Evolutionary conservation across 2,797 vertebrate species (phyloP), one percentile per base, ranked within the genome.

Genomic region (Huso huso): DNA sequence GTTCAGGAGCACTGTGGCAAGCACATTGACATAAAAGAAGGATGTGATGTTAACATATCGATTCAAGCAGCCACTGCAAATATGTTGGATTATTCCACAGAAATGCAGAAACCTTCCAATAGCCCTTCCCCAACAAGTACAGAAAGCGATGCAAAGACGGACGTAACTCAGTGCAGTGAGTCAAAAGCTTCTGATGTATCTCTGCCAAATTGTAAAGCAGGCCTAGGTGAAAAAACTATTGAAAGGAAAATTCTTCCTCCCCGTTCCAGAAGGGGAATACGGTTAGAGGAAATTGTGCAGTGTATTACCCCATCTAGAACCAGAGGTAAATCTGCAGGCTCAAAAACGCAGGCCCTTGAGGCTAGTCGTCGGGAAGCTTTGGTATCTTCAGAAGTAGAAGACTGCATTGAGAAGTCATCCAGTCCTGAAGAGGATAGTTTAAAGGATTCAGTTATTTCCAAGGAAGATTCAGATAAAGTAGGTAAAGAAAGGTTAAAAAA

Each of bases 211-310:
- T 82, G 79, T 8, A 79, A 77, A 1, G 66, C 73, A 0, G 75
- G 65, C 51, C 13, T 64, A 55, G 71, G 77, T 58, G 78, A 81
- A 51, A 82, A 72, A 60, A 80, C 49, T 13, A 66, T 81, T 13
- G 77, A 74, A 55, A 79, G 69, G 67, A 88, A 80, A 64, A 81
- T 79, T 51, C 83, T 89, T 68, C 88, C 90, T 0, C 3, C 70
- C 8, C 88, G 87, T 8, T 71, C 78, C 0, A 74, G 83, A 11
- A 80, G 88, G 77, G 88, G 87, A 58, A 83, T 76, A 12, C 82
- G 81, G 7, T 77, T 90, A 64, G 87, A 84, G 66, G 78, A 88
- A 13, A 86, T 90, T 60, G 87, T 89, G 52, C 88, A 90, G 81
- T 86, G 88, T 78, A 86, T 90, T 10, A 82, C 83, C 63, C 87